Evolutionary conservation across 1,140 invertebrate species (phyloP), one percentile per base, ranked within the genome.

Genomic region (Micrasema minimum): DNA sequence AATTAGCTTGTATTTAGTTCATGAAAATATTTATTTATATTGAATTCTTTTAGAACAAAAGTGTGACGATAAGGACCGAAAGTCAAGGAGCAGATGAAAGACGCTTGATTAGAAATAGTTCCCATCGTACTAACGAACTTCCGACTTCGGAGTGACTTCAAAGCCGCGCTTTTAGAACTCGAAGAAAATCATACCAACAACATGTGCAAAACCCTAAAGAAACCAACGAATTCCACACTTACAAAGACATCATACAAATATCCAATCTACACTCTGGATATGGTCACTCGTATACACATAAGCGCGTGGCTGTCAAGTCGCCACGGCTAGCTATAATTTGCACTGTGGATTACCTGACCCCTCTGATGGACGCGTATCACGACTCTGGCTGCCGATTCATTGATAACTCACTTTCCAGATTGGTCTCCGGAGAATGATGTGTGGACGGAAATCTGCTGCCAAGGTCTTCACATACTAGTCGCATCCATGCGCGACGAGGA

Each of bases 51-150:
- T 65, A 59, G 87, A 85, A 79, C 87, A 84, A 0, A 85, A 87
- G 76, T 87, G 87, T 55, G 85, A 88, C 71, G 83, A 85, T 26
- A 82, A 88, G 77, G n/a, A 88, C 90, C 5, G 94, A 96, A 72
- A 93, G n/a, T n/a, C n/a, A n/a, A 96, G 45, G 88, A 93, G 71
- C 86, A 89, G 67, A 87, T 90, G 0, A 82, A 88, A 46, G 78
- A 86, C 22, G 93, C 96, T 77, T 88, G 97, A 9, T 81, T 83
- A 59, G 80, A 88, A 77, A 83, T 91, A n/a, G 69, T 98, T 97
- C 76, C 95, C 95, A 0, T 89, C 88, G 0, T 91, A 89, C 77
- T 83, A 88, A 2, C 87, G 93, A 41, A 77, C 82, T n/a, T n/a
- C n/a, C 43, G 92, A 93, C 78, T 93, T 91, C 79, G 80, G 81